Conservation (phyloP, 1,140 invertebrate species). For the Dreissena polymorpha region DNA sequence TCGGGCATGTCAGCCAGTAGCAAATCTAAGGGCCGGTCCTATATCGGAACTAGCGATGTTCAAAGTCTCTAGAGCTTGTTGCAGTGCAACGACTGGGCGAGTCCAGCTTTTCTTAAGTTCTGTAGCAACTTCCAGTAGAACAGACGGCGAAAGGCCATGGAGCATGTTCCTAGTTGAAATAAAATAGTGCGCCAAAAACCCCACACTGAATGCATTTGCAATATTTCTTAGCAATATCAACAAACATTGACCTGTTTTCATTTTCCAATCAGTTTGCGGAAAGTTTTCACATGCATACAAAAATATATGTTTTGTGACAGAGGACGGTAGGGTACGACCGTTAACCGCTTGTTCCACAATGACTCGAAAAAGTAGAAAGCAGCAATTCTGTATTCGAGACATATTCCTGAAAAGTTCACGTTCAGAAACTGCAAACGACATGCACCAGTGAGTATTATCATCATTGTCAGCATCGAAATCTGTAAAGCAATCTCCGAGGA, state of each 20-base stretch:
- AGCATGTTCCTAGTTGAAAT: constrained; percentile 6
- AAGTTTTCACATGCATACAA: constrained; percentile 39
- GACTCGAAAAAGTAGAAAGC: constrained; percentile 8
- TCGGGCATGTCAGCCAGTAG: background rate
- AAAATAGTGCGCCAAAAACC: constrained; percentile 18
- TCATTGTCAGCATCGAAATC: too few relatives aligned
- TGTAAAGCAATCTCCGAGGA: too few relatives aligned
- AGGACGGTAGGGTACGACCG: background rate
- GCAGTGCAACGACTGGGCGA: constrained; percentile 3
- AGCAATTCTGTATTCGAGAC: background rate
- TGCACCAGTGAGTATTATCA: constrained; percentile 6
- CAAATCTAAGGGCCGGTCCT: too few relatives aligned
- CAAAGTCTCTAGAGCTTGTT: background rate
- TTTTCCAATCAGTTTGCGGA: background rate
- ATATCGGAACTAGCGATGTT: constrained; percentile 11
- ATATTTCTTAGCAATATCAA: constrained; percentile 21
- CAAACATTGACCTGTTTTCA: constrained; percentile 23
- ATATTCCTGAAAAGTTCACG: constrained; percentile 8
- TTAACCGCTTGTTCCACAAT: background rate
- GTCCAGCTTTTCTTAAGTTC: background rate
- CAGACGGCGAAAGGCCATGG: background rate
- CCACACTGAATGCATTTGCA: background rate
- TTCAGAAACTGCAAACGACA: constrained; percentile 17
- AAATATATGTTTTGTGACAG: constrained; percentile 13
- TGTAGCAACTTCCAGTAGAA: background rate